These are phyloP conservation scores for Paedocypris micromegethes DNA, from an alignment of 2,797 vertebrate genomes.

Conservation along the genomic window DNA sequence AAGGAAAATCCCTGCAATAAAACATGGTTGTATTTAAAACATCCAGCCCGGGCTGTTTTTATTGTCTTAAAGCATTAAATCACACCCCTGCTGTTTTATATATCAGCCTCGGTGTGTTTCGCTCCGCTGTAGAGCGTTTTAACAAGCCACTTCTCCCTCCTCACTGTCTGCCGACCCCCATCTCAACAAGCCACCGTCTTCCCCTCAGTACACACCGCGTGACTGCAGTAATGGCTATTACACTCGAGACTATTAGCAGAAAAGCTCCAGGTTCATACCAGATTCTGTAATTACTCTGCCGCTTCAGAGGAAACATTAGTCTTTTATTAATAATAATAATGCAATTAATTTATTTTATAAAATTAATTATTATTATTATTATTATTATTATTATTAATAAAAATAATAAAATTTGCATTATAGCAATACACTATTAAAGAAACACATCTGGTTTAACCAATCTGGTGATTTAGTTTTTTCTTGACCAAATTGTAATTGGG, in stretches of 20 bases:
- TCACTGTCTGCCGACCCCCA: constrained; percentile 16
- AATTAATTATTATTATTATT: no score
- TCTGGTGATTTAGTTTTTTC: constrained; percentile 9
- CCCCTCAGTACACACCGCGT: constrained; percentile 7
- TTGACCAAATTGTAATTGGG: neutral
- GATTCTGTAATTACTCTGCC: constrained; percentile 13
- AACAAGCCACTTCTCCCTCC: constrained; percentile 26
- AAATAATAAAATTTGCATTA: no score
- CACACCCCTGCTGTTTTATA: constrained; percentile 42
- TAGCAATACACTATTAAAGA: no score
- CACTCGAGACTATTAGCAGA: constrained; percentile 26
- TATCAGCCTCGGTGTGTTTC: constrained; percentile 26
- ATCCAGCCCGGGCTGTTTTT: constrained; percentile 12
- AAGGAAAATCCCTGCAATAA: neutral
- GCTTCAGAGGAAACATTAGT: no score
- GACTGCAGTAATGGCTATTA: constrained; percentile 22
- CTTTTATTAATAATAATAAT: no score
- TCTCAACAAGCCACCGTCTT: constrained; percentile 25
- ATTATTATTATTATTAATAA: no score
- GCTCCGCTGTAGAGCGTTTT: constrained; percentile 24
- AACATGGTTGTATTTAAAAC: constrained; percentile 1
- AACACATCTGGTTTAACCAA: constrained; percentile 11
- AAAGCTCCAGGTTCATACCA: constrained; percentile 25
- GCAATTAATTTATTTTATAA: no score
- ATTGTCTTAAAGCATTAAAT: constrained; percentile 23